Base-by-base conservation (phyloP, 2,888 invertebrate species). In the Luperina nickerlii region DNA sequence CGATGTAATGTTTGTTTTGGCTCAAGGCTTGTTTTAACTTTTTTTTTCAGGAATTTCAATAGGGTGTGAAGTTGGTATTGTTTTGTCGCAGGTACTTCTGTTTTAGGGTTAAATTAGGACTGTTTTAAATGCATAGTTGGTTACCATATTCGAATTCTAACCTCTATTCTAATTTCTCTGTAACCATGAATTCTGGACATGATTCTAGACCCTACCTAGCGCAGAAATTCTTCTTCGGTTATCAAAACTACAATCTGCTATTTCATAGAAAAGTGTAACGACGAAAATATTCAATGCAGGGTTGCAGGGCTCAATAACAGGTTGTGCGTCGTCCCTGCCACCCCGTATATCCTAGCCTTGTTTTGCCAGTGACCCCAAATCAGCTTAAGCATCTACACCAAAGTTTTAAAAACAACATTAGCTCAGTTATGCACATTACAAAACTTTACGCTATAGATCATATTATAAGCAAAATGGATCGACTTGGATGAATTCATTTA, bases 401-500 rank as follows among this genome's bases (percentile, higher is more conserved):
- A 20, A 62, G 32, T 74, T 18, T 60, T 3, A 68, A 63, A 81
- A 81, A 74, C 66, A 80, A 81, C 51, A 78, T 71, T 42, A 79
- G 62, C 57, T n/a, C 67, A 38, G 51, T 70, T 75, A 80, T 79
- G 68, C 78, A 68, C 66, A 76, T 83, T 80, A 82, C 72, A 63
- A 80, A 89, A 89, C 83, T 88, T 88, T 74, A 73, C 65, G 80
- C 87, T 86, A 88, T 85, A 89, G 88, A 91, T 90, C 89, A 87
- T 60, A 60, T 60, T 60, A 60, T 85, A 89, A 88, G 83, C 84
- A 89, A 90, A 90, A 90, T 87, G 90, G 90, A 92, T 91, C 87
- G 89, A 85, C 88, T 89, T 73, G 90, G 91, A 89, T 91, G 90
- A 93, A 93, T 92, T 91, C 85, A 91, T 91, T 92, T 90, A 90